A percentile compares a stretch with the other conserved stretches of the same genome.
Evolutionary conservation across 2,797 vertebrate genomes (phyloP).

Genomic region (Leptodon cayanensis): DNA sequence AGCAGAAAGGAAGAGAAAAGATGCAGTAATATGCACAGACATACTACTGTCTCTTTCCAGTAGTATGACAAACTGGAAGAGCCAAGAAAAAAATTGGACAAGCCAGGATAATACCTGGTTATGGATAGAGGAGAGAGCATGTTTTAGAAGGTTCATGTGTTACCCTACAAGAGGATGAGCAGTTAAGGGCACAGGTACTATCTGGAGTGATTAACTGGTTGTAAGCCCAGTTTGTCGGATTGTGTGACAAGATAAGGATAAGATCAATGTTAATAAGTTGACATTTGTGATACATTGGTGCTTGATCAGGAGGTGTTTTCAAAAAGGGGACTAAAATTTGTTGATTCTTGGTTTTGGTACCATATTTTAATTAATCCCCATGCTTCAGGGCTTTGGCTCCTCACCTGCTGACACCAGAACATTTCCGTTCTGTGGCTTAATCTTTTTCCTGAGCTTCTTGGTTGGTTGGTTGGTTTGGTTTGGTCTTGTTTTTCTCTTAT

Average conservation of each 20-base stretch:
- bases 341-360: not conserved
- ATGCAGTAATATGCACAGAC: not conserved
- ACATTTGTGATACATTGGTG: not conserved
- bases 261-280: not conserved
- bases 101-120: not conserved
- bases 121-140: not conserved
- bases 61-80: not conserved
- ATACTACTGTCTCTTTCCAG: not conserved
- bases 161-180: not conserved
- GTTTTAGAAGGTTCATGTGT: not conserved
- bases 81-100: not conserved
- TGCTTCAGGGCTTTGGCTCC: not conserved
- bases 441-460: not conserved
- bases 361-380: not conserved
- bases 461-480: not conserved
- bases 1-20: not conserved
- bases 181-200: not conserved
- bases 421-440: not conserved
- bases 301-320: not conserved
- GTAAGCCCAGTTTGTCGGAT: not conserved
- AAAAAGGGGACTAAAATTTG: not conserved
- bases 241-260: not conserved
- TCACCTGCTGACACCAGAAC: not conserved
- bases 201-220: not conserved
- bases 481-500: not conserved